phyloP scores from a whole-genome alignment of 1,140 invertebrate species.

The Megathymus violae region DNA sequence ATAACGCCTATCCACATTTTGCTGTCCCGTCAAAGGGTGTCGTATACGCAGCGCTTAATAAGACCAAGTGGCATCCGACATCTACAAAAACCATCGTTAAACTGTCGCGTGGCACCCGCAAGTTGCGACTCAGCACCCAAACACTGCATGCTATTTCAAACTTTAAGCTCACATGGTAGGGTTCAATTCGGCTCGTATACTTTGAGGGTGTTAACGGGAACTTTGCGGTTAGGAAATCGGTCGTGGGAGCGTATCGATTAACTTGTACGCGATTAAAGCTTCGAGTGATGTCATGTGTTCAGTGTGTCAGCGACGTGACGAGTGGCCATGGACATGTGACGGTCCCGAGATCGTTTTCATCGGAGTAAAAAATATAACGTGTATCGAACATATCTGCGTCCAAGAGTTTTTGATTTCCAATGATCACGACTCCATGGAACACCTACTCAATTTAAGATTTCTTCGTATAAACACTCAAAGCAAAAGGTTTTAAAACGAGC shows the following conservation, averaged over 20 bases:
- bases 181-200: slow-evolving; percentile 13
- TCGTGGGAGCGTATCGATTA: slow-evolving; percentile 76
- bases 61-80: slow-evolving; percentile 70
- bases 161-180: slow-evolving; percentile 11
- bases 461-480: no score
- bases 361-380: no score
- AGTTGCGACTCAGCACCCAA: slow-evolving; percentile 19
- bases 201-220: not conserved
- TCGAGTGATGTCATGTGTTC: slow-evolving; percentile 70
- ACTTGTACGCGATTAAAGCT: slow-evolving; percentile 62
- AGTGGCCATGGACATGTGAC: slow-evolving; percentile 28
- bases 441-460: no score
- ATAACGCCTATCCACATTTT: slow-evolving; percentile 51
- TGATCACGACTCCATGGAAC: no score
- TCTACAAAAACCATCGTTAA: slow-evolving; percentile 69
- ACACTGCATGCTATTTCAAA: slow-evolving; percentile 12
- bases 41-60: slow-evolving; percentile 62
- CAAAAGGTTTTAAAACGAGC: no score
- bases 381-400: no score
- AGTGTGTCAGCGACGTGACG: slow-evolving; percentile 12
- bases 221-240: slow-evolving; percentile 35
- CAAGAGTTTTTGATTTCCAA: no score
- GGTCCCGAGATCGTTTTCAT: slow-evolving; percentile 5
- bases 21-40: slow-evolving; percentile 46
- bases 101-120: slow-evolving; percentile 39